A percentile compares a stretch with the other conserved stretches of the same genome.
Evolutionary conservation across 2,888 invertebrate genomes (phyloP).

Genomic region (Iselma pallidipennis): DNA sequence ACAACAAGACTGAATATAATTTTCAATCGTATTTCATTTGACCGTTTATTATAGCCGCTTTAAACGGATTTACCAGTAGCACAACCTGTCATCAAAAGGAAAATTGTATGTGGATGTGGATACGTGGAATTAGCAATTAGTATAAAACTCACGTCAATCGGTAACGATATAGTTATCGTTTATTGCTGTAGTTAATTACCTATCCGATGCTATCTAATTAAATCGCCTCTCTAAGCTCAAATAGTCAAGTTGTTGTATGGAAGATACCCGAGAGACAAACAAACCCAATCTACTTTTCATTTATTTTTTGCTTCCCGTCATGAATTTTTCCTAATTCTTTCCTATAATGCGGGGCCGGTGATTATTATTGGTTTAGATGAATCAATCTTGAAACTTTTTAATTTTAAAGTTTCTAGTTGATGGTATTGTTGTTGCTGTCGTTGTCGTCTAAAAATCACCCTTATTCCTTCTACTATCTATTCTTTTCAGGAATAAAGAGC

Average conservation of each 20-base stretch:
- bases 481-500: neutral
- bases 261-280: neutral
- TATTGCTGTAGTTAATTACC: slow-evolving; percentile 32
- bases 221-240: slow-evolving; percentile 19
- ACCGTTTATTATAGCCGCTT: slow-evolving; percentile 18
- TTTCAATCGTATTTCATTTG: slow-evolving; percentile 32
- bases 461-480: neutral
- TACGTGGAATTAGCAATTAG: slow-evolving; percentile 27
- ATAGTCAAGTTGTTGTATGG: slow-evolving; percentile 8
- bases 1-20: slow-evolving; percentile 29
- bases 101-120: neutral
- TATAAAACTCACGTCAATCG: slow-evolving; percentile 38
- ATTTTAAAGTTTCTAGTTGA: neutral
- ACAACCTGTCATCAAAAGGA: neutral
- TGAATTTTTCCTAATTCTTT: neutral
- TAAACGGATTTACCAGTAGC: neutral
- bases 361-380: too few species aligned
- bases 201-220: slow-evolving; percentile 15
- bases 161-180: slow-evolving; percentile 40
- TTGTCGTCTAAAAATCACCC: neutral
- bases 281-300: neutral
- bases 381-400: too few species aligned
- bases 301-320: neutral
- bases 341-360: too few species aligned
- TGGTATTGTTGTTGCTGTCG: neutral